These are phyloP conservation scores for Brachypteracias leptosomus DNA, from an alignment of 2,113 vertebrate species.

Conservation along the genomic window DNA sequence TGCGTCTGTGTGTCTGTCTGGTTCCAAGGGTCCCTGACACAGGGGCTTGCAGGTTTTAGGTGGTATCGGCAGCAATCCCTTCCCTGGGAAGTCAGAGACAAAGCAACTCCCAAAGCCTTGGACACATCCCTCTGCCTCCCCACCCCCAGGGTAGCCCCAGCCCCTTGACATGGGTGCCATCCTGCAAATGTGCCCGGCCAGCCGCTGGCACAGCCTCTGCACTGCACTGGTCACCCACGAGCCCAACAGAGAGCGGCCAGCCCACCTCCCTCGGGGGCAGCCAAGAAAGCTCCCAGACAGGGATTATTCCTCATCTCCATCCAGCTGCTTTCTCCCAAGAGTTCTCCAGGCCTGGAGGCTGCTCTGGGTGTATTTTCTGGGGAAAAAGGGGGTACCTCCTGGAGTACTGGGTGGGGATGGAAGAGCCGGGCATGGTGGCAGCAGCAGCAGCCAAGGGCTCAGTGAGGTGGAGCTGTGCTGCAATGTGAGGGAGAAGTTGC, in stretches of 20 bases:
- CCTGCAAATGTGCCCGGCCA: not conserved
- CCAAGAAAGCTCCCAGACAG: accelerated
- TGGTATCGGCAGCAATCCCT: not conserved
- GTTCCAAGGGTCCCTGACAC: accelerated
- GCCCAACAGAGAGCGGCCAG: not conserved
- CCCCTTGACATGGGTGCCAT: not conserved
- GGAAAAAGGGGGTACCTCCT: not conserved
- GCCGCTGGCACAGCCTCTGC: not conserved
- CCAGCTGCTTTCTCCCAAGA: not conserved
- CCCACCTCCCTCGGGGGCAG: not conserved
- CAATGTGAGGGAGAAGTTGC: constrained; percentile 84
- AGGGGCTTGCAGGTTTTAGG: accelerated
- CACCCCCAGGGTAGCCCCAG: not conserved
- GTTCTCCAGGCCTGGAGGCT: not conserved
- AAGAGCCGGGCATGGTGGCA: not conserved
- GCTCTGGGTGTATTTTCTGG: not conserved
- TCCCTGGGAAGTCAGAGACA: not conserved
- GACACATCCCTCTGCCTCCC: not conserved
- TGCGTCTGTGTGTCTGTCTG: accelerated
- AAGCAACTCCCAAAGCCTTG: not conserved
- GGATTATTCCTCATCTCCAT: not conserved
- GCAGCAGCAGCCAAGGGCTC: constrained; percentile 26
- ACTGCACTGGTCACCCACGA: constrained; percentile 66
- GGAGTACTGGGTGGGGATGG: not conserved
- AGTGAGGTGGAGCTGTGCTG: constrained; percentile 91